These are phyloP conservation scores for Florisuga fusca DNA, from an alignment of 2,797 vertebrate genomes.

Conservation along the genomic window DNA sequence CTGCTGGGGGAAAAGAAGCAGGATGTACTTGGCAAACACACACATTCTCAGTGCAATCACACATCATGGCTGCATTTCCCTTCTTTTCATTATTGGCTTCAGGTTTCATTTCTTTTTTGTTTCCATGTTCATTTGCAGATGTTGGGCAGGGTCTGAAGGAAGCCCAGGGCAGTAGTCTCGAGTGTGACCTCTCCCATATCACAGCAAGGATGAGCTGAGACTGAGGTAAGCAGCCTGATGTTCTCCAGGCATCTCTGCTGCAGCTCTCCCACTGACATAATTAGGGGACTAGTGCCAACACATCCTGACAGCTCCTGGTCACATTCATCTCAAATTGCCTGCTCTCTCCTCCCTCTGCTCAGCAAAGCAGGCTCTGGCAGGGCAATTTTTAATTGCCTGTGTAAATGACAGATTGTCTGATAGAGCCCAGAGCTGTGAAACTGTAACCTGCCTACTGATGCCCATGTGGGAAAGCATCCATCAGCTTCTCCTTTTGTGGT, in stretches of 20 bases:
- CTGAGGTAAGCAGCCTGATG: background rate
- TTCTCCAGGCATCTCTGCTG: background rate
- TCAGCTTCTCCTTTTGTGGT: rapidly evolving
- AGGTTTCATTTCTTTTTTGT: background rate
- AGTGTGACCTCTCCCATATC: background rate
- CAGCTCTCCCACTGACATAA: background rate
- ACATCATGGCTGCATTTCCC: rapidly evolving
- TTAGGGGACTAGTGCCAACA: background rate
- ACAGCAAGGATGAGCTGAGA: background rate
- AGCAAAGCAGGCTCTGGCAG: background rate
- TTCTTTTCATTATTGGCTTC: background rate
- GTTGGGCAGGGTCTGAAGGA: background rate
- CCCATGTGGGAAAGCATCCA: background rate
- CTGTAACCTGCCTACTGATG: background rate
- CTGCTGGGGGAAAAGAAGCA: background rate
- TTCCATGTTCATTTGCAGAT: background rate
- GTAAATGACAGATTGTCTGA: background rate
- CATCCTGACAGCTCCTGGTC: background rate
- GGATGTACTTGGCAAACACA: background rate
- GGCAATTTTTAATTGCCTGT: background rate
- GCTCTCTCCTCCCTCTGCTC: background rate
- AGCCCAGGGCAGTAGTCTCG: background rate
- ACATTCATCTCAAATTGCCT: background rate
- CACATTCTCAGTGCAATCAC: background rate
- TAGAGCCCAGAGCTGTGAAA: background rate